A percentile compares a stretch with the other conserved stretches of the same genome.
Conservation (phyloP, 2,888 invertebrate genomes). For the Eupithecia subfuscata region DNA sequence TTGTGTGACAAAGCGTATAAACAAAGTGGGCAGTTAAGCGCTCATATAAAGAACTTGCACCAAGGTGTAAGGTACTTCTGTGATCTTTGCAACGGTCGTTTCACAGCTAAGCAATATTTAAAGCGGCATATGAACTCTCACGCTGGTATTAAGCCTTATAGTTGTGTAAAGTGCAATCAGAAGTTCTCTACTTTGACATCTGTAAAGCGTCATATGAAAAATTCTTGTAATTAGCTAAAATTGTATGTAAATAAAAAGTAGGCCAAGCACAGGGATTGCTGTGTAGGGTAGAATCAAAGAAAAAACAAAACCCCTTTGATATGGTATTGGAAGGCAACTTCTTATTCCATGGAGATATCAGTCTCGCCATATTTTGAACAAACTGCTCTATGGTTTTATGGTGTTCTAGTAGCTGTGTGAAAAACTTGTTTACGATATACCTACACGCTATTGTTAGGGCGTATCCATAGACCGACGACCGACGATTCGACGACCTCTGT, state of each 20-base stretch:
- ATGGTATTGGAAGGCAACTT: not conserved
- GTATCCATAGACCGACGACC: no score
- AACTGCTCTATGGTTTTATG: no score
- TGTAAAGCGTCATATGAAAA: constrained; percentile 15
- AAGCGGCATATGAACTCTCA: constrained; percentile 17
- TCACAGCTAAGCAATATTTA: constrained; percentile 10
- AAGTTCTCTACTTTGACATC: constrained; percentile 6
- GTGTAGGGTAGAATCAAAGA: no score
- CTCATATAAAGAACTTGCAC: constrained; percentile 11
- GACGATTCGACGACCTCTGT: no score
- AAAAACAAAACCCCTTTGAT: no score
- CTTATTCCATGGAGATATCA: no score
- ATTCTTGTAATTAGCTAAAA: constrained; percentile 16
- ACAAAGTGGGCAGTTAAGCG: constrained; percentile 11
- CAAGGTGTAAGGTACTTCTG: constrained; percentile 1
- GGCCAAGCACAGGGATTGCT: no score
- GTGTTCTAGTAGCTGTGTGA: no score
- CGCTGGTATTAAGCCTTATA: constrained; percentile 15
- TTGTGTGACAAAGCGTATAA: constrained; percentile 13
- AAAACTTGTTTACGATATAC: no score
- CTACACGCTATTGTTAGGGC: no score
- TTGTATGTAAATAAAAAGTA: not conserved
- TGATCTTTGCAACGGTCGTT: constrained; percentile 5
- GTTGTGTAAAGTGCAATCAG: constrained; percentile 8
- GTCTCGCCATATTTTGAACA: no score